Conservation (phyloP, 2,113 vertebrate genomes). For the Strix aluco region DNA sequence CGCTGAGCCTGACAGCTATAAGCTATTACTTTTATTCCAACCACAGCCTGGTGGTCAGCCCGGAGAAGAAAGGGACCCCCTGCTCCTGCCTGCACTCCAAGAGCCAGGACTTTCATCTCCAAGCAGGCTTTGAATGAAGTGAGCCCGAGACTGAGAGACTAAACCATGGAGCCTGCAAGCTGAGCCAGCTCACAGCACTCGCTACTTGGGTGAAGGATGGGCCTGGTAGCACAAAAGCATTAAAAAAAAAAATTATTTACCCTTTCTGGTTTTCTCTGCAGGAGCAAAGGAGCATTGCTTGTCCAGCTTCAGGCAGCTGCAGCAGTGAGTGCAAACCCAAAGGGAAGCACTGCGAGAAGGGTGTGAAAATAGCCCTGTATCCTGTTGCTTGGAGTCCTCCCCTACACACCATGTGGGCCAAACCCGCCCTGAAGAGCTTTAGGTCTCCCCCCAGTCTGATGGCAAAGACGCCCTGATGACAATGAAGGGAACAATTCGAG, state of each 20-base stretch:
- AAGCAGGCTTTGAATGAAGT: neutral
- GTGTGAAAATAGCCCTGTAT: neutral
- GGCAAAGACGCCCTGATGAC: neutral
- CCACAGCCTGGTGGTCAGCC: neutral
- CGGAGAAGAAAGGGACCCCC: neutral
- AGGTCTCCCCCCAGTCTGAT: neutral
- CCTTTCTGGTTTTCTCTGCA: neutral
- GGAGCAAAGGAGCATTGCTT: neutral
- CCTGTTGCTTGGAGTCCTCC: neutral
- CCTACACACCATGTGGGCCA: neutral
- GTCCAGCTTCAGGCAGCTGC: neutral
- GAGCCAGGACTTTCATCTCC: neutral
- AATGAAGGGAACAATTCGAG: neutral
- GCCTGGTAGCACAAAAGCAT: accelerated
- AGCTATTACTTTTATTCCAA: neutral
- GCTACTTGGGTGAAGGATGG: neutral
- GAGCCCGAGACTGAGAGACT: neutral
- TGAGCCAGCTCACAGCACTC: neutral
- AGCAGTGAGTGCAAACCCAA: neutral
- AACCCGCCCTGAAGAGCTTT: conserved; percentile 17
- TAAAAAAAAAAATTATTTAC: neutral
- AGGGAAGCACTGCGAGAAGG: neutral
- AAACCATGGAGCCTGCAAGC: neutral
- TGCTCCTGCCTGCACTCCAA: neutral
- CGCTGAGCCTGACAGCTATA: neutral